Percentiles rank a stretch among this genome's conserved stretches.
phyloP scores from a whole-genome alignment of 2,113 vertebrate species.

The Sturnira hondurensis region DNA sequence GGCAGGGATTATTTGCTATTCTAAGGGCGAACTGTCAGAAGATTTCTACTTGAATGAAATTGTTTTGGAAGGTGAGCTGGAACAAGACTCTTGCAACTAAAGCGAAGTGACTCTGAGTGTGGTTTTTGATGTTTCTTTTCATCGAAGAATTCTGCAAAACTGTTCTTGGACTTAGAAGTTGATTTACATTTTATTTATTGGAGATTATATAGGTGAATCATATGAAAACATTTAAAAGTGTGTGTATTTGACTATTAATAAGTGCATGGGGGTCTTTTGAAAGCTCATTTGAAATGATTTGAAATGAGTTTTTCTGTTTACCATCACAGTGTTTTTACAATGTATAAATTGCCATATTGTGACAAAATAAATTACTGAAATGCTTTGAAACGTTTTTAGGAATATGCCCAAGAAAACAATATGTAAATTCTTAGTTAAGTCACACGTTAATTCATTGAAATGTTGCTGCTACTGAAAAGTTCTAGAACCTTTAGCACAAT shows the following conservation, averaged over 20 bases:
- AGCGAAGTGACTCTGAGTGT: neutral
- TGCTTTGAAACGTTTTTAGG: constrained; percentile 47
- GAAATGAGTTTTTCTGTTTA: constrained; percentile 38
- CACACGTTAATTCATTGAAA: constrained; percentile 41
- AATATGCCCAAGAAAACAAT: constrained; percentile 41
- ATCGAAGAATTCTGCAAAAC: neutral
- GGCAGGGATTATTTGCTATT: constrained; percentile 43
- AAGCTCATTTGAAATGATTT: constrained; percentile 44
- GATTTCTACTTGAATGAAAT: constrained; percentile 55
- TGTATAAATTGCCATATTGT: constrained; percentile 35
- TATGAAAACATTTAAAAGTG: constrained; percentile 21
- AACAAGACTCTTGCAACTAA: constrained; percentile 44
- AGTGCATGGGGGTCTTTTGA: constrained; percentile 27
- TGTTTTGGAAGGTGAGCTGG: constrained; percentile 58
- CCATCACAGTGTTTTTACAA: neutral
- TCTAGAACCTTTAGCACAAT: neutral
- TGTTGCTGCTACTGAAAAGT: constrained; percentile 5
- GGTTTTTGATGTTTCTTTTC: neutral
- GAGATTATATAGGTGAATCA: constrained; percentile 43
- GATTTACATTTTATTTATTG: constrained; percentile 45
- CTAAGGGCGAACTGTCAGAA: neutral
- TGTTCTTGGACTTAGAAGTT: neutral
- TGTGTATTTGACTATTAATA: constrained; percentile 19
- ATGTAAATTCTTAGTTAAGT: constrained; percentile 22
- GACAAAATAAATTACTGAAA: constrained; percentile 64